Base-by-base conservation (phyloP, 2,113 vertebrate species). In the Sciurus niger region DNA sequence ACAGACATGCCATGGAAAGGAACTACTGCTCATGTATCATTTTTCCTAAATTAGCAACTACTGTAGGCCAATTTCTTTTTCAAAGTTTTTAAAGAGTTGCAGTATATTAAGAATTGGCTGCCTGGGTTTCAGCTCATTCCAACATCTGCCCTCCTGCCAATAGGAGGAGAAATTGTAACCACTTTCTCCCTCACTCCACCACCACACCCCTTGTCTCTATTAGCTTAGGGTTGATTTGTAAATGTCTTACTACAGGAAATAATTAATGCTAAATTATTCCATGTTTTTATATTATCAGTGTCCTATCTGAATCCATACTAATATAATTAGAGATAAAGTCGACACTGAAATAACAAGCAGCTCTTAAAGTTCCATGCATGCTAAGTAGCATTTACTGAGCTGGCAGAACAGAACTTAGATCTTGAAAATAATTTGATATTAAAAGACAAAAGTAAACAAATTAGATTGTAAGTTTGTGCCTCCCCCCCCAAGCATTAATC, bases 361-460 rank as follows among this genome's bases (percentile, higher is more conserved):
- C 90, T 93, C 94, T 97, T 95, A 93, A 95, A 96, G 92, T 97
- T 96, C 82, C 85, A 84, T 67, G 93, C 87, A 95, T 94, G 95
- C 94, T 96, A 97, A 97, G 88, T 79, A 96, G 92, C 92, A 95
- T 86, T 95, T 93, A 84, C 88, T 85, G 28, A n/a, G 87, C 77
- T 92, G 48, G 84, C 95, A 98, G 96, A 96, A 93, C 37, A 97
- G 63, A 98, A 95, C 92, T 97, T 91, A 95, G 92, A 94, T 79
- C 92, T 96, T 4, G 6, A 93, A 98, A 97, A 97, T 92, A 96
- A 98, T 96, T 96, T 95, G 80, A 97, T 97, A 97, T 89, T 97
- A 97, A 97, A 97, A 97, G 96, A 97, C 97, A 98, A 97, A 98
- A 97, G 92, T 96, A 98, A 98, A 97, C 93, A 96, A 97, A 97